Conservation (phyloP, 2,113 vertebrate genomes). For the Epinephelus moara region DNA sequence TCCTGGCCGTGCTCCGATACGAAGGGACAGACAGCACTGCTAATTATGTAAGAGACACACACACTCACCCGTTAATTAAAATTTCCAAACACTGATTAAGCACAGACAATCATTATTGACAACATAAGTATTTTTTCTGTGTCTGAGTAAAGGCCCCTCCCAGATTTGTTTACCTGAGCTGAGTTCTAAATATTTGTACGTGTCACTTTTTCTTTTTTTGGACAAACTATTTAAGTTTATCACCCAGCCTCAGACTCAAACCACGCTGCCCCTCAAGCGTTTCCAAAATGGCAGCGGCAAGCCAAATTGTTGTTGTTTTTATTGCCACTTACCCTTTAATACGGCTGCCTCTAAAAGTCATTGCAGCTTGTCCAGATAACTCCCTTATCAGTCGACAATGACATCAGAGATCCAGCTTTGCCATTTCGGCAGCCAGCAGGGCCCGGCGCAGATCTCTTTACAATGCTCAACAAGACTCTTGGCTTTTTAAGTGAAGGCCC, state of each 20-base stretch:
- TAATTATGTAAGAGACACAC: slow-evolving; percentile 74
- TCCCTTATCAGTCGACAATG: slow-evolving; percentile 64
- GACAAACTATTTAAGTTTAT: slow-evolving; percentile 51
- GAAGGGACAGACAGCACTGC: slow-evolving; percentile 79
- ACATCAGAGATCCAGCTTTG: slow-evolving; percentile 66
- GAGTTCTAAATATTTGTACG: slow-evolving; percentile 15
- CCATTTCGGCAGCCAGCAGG: slow-evolving; percentile 37
- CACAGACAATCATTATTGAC: background rate
- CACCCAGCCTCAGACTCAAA: slow-evolving; percentile 41
- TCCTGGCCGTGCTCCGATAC: slow-evolving; percentile 91
- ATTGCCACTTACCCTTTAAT: slow-evolving; percentile 61
- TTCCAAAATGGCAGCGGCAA: slow-evolving; percentile 54
- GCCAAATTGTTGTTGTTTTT: slow-evolving; percentile 66
- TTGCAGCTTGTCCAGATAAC: slow-evolving; percentile 60
- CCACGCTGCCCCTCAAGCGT: slow-evolving; percentile 18
- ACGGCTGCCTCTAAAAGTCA: slow-evolving; percentile 65
- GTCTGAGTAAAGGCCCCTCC: background rate
- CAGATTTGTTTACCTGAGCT: background rate
- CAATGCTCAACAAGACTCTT: slow-evolving; percentile 57
- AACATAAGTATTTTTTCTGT: background rate
- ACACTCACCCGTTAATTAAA: background rate
- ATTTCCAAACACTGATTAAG: background rate
- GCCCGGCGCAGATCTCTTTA: slow-evolving; percentile 53
- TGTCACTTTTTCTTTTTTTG: slow-evolving; percentile 17
- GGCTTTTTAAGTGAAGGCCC: slow-evolving; percentile 61